Percentiles rank a stretch among this genome's conserved stretches.
Conservation (phyloP, 2,888 invertebrate species). For the Alcis repandata region DNA sequence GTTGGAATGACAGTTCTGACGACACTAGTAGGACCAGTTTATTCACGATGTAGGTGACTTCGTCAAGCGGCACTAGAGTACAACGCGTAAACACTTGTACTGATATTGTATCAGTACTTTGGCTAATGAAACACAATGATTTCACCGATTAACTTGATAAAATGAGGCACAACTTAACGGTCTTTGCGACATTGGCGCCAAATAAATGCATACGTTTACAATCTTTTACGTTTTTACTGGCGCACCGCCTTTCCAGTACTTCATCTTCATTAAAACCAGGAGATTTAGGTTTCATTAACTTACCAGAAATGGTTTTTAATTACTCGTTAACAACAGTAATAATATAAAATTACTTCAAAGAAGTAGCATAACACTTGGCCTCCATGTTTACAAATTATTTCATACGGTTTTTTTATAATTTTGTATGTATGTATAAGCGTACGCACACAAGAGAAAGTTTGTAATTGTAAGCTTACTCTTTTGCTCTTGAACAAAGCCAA, state of each 20-base stretch:
- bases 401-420: slow-evolving; percentile 65
- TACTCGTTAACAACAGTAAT: slow-evolving; percentile 35
- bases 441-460: slow-evolving; percentile 76
- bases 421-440: slow-evolving; percentile 55
- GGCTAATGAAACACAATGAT: slow-evolving; percentile 47
- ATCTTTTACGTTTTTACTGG: slow-evolving; percentile 46
- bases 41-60: slow-evolving; percentile 64
- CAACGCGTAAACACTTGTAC: slow-evolving; percentile 45
- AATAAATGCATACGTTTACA: slow-evolving; percentile 85
- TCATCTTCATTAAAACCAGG: slow-evolving; percentile 20
- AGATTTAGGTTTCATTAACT: slow-evolving; percentile 57
- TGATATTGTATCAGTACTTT: slow-evolving; percentile 34
- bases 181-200: slow-evolving; percentile 84
- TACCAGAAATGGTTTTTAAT: slow-evolving; percentile 53
- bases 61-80: slow-evolving; percentile 45
- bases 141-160: slow-evolving; percentile 47
- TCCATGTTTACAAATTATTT: slow-evolving; percentile 86
- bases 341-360: slow-evolving; percentile 62
- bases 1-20: slow-evolving; percentile 81
- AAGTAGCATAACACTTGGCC: slow-evolving; percentile 74
- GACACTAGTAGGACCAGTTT: slow-evolving; percentile 83
- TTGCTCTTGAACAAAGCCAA: slow-evolving; percentile 55
- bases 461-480: slow-evolving; percentile 68
- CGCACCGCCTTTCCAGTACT: slow-evolving; percentile 43
- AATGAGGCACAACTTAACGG: slow-evolving; percentile 78